Conservation (phyloP, 2,888 invertebrate genomes). For the Aleiodes testaceus region DNA sequence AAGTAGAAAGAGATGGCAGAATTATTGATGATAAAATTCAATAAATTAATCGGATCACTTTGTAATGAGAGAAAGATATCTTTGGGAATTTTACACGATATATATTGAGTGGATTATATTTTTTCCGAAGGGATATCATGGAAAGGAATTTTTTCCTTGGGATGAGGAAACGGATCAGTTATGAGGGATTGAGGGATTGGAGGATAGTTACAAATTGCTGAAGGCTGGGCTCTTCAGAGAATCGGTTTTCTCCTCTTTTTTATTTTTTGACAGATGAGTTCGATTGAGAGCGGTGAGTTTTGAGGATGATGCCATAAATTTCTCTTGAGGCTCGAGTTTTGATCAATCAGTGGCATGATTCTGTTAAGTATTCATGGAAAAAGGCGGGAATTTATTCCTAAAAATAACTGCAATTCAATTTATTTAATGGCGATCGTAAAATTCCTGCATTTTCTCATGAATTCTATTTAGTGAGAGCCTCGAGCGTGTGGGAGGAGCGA, state of each 20-base stretch:
- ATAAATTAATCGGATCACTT: background rate
- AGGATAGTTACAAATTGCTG: constrained; percentile 45
- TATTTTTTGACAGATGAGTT: constrained; percentile 20
- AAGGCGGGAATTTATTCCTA: no score
- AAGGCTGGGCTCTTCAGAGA: constrained; percentile 33
- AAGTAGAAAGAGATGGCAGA: background rate
- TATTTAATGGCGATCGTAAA: background rate
- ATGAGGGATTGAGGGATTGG: constrained; percentile 48
- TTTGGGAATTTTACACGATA: constrained; percentile 9
- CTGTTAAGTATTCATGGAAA: no score
- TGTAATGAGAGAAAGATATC: background rate
- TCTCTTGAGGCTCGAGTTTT: no score
- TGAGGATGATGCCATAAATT: constrained; percentile 50
- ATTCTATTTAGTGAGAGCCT: no score
- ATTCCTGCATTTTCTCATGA: background rate
- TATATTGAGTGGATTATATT: constrained; percentile 23
- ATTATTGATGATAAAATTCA: constrained; percentile 10
- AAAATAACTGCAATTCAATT: no score
- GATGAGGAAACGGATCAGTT: constrained; percentile 44
- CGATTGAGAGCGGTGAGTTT: constrained; percentile 28
- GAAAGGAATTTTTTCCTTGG: background rate
- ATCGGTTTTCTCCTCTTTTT: constrained; percentile 30
- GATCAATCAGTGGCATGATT: background rate
- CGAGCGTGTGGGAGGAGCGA: no score
- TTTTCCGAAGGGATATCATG: background rate